Percentiles rank a stretch among this genome's conserved stretches.
Evolutionary conservation across 1,140 invertebrate genomes (phyloP).

Genomic region (Drosophila grimshawi): DNA sequence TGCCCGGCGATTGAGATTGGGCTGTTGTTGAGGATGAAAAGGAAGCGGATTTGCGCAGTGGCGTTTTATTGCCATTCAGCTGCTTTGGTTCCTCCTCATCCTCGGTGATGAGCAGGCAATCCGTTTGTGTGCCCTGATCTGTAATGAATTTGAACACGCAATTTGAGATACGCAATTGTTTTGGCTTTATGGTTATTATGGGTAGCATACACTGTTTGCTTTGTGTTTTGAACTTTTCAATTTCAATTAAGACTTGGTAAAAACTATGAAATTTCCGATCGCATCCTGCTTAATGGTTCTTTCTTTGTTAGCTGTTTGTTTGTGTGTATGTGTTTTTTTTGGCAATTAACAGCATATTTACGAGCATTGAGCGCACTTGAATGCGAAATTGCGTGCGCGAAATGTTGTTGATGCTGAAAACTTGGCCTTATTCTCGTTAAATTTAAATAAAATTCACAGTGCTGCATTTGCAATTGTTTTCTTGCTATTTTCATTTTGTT

Average conservation of each 20-base stretch:
- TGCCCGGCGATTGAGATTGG: constrained; percentile 53
- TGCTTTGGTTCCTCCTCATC: constrained; percentile 32
- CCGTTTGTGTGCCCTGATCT: constrained; percentile 82
- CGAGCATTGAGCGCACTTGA: constrained; percentile 42
- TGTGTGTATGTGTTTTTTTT: neutral
- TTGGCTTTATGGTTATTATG: constrained; percentile 30
- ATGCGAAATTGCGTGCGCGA: constrained; percentile 53
- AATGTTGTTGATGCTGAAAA: constrained; percentile 62
- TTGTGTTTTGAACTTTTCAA: constrained; percentile 2
- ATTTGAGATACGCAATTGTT: constrained; percentile 56
- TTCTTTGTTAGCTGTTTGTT: neutral
- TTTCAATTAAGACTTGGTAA: constrained; percentile 45
- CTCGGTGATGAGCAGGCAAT: constrained; percentile 75
- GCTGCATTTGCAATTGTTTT: constrained; percentile 22
- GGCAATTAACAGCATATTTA: constrained; percentile 52
- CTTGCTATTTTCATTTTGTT: constrained; percentile 18
- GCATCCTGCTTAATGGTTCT: constrained; percentile 11
- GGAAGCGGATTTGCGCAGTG: constrained; percentile 75
- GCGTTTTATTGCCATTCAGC: constrained; percentile 50
- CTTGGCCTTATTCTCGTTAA: constrained; percentile 65
- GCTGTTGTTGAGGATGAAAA: constrained; percentile 70
- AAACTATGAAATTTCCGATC: constrained; percentile 51
- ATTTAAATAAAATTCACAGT: constrained; percentile 37
- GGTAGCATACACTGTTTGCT: constrained; percentile 44
- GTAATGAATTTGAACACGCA: constrained; percentile 12